phyloP scores from a whole-genome alignment of 1,140 invertebrate species.

The Varroa destructor region DNA sequence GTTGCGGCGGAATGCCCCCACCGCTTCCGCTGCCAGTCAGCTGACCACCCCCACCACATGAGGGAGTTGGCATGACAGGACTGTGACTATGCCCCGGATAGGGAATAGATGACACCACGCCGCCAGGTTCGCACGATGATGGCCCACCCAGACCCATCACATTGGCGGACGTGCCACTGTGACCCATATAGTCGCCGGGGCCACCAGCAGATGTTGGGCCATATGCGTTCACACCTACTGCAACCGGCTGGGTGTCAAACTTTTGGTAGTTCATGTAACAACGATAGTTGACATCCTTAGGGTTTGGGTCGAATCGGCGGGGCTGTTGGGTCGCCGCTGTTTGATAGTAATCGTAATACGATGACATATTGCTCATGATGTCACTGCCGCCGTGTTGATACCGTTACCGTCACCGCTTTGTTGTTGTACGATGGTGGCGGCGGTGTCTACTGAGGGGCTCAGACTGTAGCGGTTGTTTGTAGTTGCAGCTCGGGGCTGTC shows the following conservation, averaged over 20 bases:
- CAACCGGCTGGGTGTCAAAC: neutral
- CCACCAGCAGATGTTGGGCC: neutral
- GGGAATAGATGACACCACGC: neutral
- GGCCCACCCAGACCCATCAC: neutral
- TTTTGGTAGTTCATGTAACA: conserved; percentile 27
- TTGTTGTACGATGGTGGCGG: too few relatives aligned
- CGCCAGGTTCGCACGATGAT: neutral
- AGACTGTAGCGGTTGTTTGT: too few relatives aligned
- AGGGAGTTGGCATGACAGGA: too few relatives aligned
- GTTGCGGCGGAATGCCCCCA: too few relatives aligned
- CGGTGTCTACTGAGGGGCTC: too few relatives aligned
- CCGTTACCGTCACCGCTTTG: neutral
- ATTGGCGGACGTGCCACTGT: neutral
- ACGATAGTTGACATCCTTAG: conserved; percentile 19
- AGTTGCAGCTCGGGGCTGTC: too few relatives aligned
- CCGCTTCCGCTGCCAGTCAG: too few relatives aligned
- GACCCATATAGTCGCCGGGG: neutral
- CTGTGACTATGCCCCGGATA: too few relatives aligned
- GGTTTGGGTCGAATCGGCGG: conserved; percentile 5
- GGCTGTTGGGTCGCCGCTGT: conserved; percentile 12
- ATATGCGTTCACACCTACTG: neutral
- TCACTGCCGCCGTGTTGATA: neutral
- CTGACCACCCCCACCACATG: too few relatives aligned
- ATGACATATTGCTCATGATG: conserved; percentile 15
- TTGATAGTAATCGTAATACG: conserved; percentile 24